Evolutionary conservation across 2,113 vertebrate species (phyloP), one percentile per base, ranked within the genome.

Genomic region (Proterorhinus semilunaris): DNA sequence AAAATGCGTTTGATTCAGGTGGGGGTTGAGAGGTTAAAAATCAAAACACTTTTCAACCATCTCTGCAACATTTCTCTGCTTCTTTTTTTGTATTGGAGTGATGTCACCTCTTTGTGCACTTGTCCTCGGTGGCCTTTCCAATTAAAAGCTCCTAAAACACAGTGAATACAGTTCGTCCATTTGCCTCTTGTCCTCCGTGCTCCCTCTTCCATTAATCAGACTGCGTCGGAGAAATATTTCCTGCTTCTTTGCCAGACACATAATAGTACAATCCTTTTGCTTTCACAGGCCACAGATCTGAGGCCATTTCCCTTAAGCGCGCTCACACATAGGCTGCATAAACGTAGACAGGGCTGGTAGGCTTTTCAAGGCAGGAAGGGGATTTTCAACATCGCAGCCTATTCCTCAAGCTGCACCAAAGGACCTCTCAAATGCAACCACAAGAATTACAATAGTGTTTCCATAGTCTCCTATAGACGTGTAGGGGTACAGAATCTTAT

Each of bases 211-310:
- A 69, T 81, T 84, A 83, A 86, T 80, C 78, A 79, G 27, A 74
- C 81, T 85, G 85, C 71, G 76, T 78, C 80, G 70, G 78, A 78
- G 86, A 89, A 90, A 85, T 83, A 89, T 90, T 87, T 87, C 89
- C 87, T 84, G 82, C 73, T 1, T 78, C 78, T 76, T 71, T 78
- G 83, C 83, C 84, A 87, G 81, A n/a, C 85, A 87, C 90, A 89
- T 88, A 89, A 88, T 83, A 89, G 85, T 87, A 82, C 88, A 88
- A 85, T 86, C 74, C 82, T 85, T 81, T 78, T 6, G 66, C 71
- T 81, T 51, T 84, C 72, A 79, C 71, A 72, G 78, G 70, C 79
- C 79, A 72, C 27, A 42, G 72, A 78, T 83, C 80, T 71, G 65
- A 13, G 79, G 63, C 67, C 50, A 71, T 64, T 66, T 75, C 74